Evolutionary conservation across 2,888 invertebrate genomes (phyloP).

Genomic region (Imbricaverruca yamaguchii): DNA sequence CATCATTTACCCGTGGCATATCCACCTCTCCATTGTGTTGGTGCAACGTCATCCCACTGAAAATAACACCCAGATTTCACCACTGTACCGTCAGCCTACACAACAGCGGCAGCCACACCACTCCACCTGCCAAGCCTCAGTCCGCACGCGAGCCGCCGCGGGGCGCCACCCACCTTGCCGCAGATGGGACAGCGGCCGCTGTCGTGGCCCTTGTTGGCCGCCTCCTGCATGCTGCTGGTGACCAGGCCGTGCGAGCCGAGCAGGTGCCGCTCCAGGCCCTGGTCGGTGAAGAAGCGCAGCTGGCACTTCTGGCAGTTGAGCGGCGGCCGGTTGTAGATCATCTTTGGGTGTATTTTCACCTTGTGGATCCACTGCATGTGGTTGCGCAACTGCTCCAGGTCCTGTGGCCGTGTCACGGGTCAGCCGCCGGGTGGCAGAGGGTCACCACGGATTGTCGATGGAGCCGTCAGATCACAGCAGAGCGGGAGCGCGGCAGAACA

Average conservation of each 20-base stretch:
- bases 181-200: slow-evolving; percentile 91
- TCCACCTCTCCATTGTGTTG: too few species aligned
- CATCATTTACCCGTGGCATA: too few species aligned
- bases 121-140: too few species aligned
- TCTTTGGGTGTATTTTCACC: slow-evolving; percentile 91
- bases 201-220: slow-evolving; percentile 89
- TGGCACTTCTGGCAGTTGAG: slow-evolving; percentile 94
- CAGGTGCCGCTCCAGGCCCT: slow-evolving; percentile 90
- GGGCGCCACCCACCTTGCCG: slow-evolving; percentile 63
- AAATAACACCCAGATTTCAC: too few species aligned
- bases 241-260: slow-evolving; percentile 89
- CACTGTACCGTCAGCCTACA: too few species aligned
- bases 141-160: too few species aligned
- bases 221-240: slow-evolving; percentile 91
- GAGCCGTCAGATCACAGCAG: too few species aligned
- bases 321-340: slow-evolving; percentile 90
- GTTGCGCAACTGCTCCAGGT: slow-evolving; percentile 83
- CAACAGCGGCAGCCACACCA: too few species aligned
- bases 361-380: slow-evolving; percentile 98
- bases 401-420: slow-evolving; percentile 43
- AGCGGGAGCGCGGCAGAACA: too few species aligned
- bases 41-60: too few species aligned
- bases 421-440: neutral
- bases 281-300: slow-evolving; percentile 82
- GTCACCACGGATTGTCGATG: too few species aligned